Evolutionary conservation across 2,888 invertebrate species (phyloP).

Genomic region (Chloroclysta siterata): DNA sequence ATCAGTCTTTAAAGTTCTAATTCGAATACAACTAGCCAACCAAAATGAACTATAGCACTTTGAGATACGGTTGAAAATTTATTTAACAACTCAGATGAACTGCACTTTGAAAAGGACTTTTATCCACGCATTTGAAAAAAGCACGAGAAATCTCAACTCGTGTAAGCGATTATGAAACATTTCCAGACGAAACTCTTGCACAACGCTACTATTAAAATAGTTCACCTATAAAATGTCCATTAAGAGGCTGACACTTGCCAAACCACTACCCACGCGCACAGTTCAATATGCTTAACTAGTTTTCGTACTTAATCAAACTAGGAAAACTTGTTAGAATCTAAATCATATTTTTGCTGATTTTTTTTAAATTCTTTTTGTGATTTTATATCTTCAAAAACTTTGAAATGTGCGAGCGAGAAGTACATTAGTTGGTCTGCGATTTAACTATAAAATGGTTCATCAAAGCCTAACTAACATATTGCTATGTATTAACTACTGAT

Average conservation of each 20-base stretch:
- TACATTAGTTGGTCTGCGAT: background rate
- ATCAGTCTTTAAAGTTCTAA: constrained; percentile 6
- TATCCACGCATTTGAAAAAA: background rate
- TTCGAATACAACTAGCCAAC: background rate
- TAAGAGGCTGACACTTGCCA: background rate
- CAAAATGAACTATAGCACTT: background rate
- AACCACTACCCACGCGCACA: too few relatives aligned
- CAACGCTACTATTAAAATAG: constrained; percentile 8
- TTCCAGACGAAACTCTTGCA: background rate
- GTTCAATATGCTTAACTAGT: too few relatives aligned
- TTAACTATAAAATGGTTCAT: background rate
- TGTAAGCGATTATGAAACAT: background rate
- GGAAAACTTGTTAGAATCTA: too few relatives aligned
- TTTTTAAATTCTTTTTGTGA: too few relatives aligned
- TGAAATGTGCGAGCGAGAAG: too few relatives aligned
- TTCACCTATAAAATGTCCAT: constrained; percentile 7
- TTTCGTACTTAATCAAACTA: too few relatives aligned
- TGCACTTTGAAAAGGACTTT: background rate
- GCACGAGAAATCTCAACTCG: background rate
- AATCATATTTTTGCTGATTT: too few relatives aligned
- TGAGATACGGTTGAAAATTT: background rate
- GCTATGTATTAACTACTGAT: background rate
- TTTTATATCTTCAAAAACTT: too few relatives aligned
- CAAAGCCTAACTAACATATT: background rate
- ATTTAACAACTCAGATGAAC: background rate